Conservation (phyloP, 2,888 invertebrate species). For the Panorpa germanica region DNA sequence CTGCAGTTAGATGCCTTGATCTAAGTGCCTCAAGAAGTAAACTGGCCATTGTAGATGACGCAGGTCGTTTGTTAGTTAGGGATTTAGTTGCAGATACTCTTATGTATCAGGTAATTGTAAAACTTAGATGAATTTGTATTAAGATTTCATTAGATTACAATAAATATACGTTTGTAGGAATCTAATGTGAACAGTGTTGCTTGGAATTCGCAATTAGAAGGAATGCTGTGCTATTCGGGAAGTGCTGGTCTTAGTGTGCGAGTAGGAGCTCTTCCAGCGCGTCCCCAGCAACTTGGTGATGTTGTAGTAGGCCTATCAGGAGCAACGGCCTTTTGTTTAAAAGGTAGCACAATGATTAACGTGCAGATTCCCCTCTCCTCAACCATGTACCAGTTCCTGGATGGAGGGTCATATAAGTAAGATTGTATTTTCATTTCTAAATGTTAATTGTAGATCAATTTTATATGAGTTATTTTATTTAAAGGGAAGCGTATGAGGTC, state of each 20-base stretch:
- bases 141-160: not conserved
- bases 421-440: slow-evolving; percentile 9
- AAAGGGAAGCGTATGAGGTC: slow-evolving; percentile 67
- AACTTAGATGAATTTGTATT: not conserved
- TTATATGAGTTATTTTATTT: slow-evolving; percentile 11
- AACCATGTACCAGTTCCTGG: slow-evolving; percentile 91
- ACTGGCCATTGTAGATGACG: slow-evolving; percentile 87
- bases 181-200: slow-evolving; percentile 77
- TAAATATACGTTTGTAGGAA: slow-evolving; percentile 34
- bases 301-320: slow-evolving; percentile 81
- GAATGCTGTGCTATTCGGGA: slow-evolving; percentile 87
- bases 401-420: slow-evolving; percentile 32
- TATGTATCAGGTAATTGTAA: slow-evolving; percentile 19
- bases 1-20: slow-evolving; percentile 78
- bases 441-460: slow-evolving; percentile 7
- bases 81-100: slow-evolving; percentile 22
- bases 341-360: slow-evolving; percentile 75
- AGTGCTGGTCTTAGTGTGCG: slow-evolving; percentile 73
- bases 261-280: slow-evolving; percentile 70
- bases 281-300: slow-evolving; percentile 67
- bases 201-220: slow-evolving; percentile 87
- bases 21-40: slow-evolving; percentile 67
- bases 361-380: slow-evolving; percentile 78
- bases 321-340: slow-evolving; percentile 86
- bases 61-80: slow-evolving; percentile 32